Conservation (phyloP, 2,888 invertebrate genomes). For the Pedicia rivosa region DNA sequence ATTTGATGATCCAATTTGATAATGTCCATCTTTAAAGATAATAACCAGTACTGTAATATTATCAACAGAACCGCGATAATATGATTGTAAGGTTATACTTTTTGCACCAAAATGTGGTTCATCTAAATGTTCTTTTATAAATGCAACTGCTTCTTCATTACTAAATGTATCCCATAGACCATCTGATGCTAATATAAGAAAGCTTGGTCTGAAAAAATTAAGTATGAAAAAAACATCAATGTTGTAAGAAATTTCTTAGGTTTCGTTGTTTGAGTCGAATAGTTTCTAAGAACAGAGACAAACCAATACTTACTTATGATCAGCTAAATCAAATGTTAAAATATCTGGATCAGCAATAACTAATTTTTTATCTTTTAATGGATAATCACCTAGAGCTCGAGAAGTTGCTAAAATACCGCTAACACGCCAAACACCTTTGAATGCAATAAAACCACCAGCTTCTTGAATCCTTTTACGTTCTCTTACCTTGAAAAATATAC, state of each 20-base stretch:
- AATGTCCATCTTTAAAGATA: constrained; percentile 46
- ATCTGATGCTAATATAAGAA: constrained; percentile 85
- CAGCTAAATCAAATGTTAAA: constrained; percentile 71
- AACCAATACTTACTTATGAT: constrained; percentile 46
- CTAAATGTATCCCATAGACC: constrained; percentile 94
- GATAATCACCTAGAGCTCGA: constrained; percentile 88
- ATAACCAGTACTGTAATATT: constrained; percentile 91
- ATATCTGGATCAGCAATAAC: constrained; percentile 95
- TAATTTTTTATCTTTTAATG: constrained; percentile 81
- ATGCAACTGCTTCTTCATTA: constrained; percentile 87
- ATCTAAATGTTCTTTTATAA: constrained; percentile 67
- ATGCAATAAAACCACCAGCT: constrained; percentile 89
- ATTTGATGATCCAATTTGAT: constrained; percentile 18
- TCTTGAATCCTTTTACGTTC: constrained; percentile 85
- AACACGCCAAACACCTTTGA: constrained; percentile 92
- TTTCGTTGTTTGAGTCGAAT: too few relatives aligned
- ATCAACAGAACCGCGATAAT: constrained; percentile 82
- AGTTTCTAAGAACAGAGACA: too few relatives aligned
- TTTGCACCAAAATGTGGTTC: constrained; percentile 85
- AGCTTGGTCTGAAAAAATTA: constrained; percentile 44
- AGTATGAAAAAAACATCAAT: constrained; percentile 1
- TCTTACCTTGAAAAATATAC: constrained; percentile 46
- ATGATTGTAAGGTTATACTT: constrained; percentile 78
- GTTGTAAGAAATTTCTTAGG: too few relatives aligned
- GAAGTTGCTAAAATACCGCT: constrained; percentile 91